These are phyloP conservation scores for Mythimna impura DNA, from an alignment of 2,888 invertebrate genomes.

Conservation along the genomic window DNA sequence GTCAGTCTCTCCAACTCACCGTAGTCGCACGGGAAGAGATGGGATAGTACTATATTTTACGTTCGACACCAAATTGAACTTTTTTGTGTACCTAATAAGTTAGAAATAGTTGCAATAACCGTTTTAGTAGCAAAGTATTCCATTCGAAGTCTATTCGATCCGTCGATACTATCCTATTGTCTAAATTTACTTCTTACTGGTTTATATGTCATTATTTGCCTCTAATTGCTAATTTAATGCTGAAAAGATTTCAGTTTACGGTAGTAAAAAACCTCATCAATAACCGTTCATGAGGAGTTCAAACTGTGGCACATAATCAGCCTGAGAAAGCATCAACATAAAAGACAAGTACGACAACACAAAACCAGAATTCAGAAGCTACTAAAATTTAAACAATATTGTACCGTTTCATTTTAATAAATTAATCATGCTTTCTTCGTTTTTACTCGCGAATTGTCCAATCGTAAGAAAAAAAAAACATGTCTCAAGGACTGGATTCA, in stretches of 20 bases:
- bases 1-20: too few relatives aligned
- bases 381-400: conserved; percentile 41
- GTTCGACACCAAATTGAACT: too few relatives aligned
- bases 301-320: not conserved
- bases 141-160: too few relatives aligned
- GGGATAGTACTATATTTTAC: too few relatives aligned
- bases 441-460: conserved; percentile 53
- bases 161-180: too few relatives aligned
- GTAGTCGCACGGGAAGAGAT: too few relatives aligned
- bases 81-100: too few relatives aligned
- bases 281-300: not conserved
- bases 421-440: conserved; percentile 60
- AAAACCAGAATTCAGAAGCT: conserved; percentile 25
- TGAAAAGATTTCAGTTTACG: too few relatives aligned
- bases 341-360: not conserved
- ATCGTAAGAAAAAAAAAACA: conserved; percentile 58
- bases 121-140: too few relatives aligned
- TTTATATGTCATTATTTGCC: not conserved
- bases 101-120: too few relatives aligned
- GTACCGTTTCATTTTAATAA: conserved; percentile 57
- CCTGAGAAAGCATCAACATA: not conserved
- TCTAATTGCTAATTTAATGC: too few relatives aligned
- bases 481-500: conserved; percentile 44
- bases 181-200: too few relatives aligned
- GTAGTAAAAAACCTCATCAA: not conserved